Base-by-base conservation (phyloP, 2,888 invertebrate species). In the Rhabditoides inermis region DNA sequence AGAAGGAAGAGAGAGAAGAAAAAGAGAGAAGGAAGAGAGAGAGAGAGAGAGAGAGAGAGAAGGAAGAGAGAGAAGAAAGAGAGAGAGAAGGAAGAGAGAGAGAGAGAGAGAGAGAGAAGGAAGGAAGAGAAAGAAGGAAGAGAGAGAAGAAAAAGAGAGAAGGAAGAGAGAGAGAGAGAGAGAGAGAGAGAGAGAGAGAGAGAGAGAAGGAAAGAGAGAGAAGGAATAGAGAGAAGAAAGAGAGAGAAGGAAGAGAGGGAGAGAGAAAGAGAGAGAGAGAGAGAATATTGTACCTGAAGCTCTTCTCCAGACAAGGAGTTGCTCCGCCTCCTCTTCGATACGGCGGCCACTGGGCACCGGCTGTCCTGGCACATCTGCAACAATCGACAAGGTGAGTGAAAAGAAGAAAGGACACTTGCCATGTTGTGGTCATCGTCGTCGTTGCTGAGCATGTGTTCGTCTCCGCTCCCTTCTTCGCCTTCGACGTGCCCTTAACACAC, bases 211-310 rank as follows among this genome's bases (percentile, higher is more conserved):
- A 40, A 39, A 47, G 35, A 18, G 28, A 28, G 30, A 27, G 27
- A 15, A 26, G 15, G 27, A n/a, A 18, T 39, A 39, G 28, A 30
- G 15, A 15, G 15, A 32, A 32, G 32, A 32, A 32, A 32, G 32
- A 32, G 15, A 32, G 32, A 32, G 15, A 32, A 10, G 15, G 15
- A 32, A 15, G 15, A 7, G 7, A 15, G 15, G 32, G 15, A 15
- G 41, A 45, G 50, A 50, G 49, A 42, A 37, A 44, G 49, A 56
- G 44, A 51, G 46, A 50, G 51, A 55, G 47, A 51, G 52, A 56
- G 56, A 48, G 47, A 56, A 15, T 10, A 32, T 10, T 32, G 15
- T 32, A 32, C 32, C n/a, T n/a, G n/a, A n/a, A n/a, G n/a, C n/a
- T n/a, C n/a, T n/a, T n/a, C n/a, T n/a, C n/a, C n/a, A n/a, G n/a